Conservation (phyloP, 2,888 invertebrate species). For the Leptinotarsa haldemani region DNA sequence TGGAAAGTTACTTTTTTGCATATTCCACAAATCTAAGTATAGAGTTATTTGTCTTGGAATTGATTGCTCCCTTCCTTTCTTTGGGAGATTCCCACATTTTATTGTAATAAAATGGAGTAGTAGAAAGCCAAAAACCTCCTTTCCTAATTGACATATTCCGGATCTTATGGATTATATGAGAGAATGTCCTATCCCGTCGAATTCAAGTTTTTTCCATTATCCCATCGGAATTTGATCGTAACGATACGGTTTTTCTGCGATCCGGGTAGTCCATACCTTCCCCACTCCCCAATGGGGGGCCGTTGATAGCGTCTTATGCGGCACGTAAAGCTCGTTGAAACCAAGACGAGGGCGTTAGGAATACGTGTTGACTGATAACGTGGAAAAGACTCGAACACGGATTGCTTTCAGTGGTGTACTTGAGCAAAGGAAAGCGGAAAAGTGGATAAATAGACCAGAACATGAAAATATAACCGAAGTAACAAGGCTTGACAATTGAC, state of each 20-base stretch:
- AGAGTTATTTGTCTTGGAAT: no score
- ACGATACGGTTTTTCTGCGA: not conserved
- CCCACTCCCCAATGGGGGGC: not conserved
- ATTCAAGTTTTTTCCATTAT: not conserved
- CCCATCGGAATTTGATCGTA: not conserved
- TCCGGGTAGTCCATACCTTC: not conserved
- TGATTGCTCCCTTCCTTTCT: no score
- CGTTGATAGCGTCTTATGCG: not conserved
- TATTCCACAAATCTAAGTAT: no score
- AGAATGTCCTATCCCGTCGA: not conserved
- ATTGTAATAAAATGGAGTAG: no score
- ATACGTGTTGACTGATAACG: conserved; percentile 19
- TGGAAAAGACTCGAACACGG: not conserved
- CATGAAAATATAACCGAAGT: no score
- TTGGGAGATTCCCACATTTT: no score
- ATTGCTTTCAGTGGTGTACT: conserved; percentile 5
- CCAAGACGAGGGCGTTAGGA: conserved; percentile 13
- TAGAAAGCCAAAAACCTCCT: no score
- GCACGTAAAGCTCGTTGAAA: conserved; percentile 16
- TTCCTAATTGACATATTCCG: no score
- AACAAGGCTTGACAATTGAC: no score
- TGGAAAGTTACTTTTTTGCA: no score
- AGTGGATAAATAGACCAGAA: not conserved
- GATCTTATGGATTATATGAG: no score
- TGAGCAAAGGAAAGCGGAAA: not conserved